Evolutionary conservation across 2,113 vertebrate species (phyloP).

Genomic region (Carassius auratus): DNA sequence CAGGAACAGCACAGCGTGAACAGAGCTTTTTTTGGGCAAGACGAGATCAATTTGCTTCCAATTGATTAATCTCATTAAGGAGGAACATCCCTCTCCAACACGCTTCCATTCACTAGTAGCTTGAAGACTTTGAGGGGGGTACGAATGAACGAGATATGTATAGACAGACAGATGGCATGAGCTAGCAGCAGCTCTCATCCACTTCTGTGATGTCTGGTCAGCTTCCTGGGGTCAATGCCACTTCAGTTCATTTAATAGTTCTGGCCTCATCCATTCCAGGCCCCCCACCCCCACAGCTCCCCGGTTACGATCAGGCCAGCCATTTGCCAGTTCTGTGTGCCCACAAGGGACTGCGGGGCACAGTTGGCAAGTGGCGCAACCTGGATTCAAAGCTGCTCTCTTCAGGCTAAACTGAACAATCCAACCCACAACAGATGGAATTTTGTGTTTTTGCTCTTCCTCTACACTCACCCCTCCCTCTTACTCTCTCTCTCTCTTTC

Average conservation of each 20-base stretch:
- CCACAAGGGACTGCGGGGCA: conserved; percentile 71
- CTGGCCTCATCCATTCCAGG: conserved; percentile 48
- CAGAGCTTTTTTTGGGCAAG: conserved; percentile 13
- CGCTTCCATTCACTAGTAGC: conserved; percentile 2
- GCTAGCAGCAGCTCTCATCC: conserved; percentile 31
- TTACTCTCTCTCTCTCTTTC: conserved; percentile 18
- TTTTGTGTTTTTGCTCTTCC: conserved; percentile 65
- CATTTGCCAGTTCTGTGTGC: conserved; percentile 61
- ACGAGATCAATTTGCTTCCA: conserved; percentile 1
- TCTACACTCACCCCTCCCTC: conserved; percentile 53
- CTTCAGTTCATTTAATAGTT: conserved; percentile 42
- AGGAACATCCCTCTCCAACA: conserved; percentile 20
- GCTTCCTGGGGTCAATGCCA: conserved; percentile 47
- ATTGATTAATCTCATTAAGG: conserved; percentile 27
- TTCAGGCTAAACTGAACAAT: conserved; percentile 73
- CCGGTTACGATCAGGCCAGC: conserved; percentile 60
- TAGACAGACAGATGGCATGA: conserved; percentile 40
- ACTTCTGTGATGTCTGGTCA: conserved; percentile 42
- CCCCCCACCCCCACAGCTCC: conserved; percentile 24
- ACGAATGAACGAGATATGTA: background rate
- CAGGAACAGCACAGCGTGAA: background rate
- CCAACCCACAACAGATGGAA: conserved; percentile 80
- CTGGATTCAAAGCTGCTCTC: conserved; percentile 77
- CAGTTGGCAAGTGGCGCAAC: conserved; percentile 75
- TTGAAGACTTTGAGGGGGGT: background rate